phyloP scores from a whole-genome alignment of 2,113 vertebrate species.

The Notechis scutatus region DNA sequence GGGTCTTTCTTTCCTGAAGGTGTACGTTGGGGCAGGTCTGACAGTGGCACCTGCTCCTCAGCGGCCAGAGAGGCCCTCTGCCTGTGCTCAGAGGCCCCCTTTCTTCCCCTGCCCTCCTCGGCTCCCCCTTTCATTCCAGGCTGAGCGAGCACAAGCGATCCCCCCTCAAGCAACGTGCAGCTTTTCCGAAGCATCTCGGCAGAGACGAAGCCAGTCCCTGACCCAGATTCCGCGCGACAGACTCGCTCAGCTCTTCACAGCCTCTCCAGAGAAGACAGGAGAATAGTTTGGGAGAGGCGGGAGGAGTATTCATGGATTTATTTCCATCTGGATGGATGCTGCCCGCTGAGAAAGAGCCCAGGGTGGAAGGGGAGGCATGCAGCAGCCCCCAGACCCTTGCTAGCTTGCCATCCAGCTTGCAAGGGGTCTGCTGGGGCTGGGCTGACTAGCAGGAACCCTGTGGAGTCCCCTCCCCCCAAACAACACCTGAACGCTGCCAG shows the following conservation, averaged over 20 bases:
- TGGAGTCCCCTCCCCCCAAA: neutral
- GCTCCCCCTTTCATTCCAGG: neutral
- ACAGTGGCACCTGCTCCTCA: too few species aligned
- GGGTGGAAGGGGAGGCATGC: neutral
- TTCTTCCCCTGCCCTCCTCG: too few species aligned
- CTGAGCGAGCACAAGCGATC: neutral
- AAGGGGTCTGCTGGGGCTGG: neutral
- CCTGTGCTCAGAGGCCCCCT: neutral
- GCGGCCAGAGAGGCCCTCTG: neutral
- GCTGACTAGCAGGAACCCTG: neutral
- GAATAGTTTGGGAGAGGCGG: neutral
- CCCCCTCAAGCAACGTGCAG: neutral
- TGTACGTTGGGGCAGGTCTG: too few species aligned
- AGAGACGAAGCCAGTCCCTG: neutral
- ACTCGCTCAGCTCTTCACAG: neutral
- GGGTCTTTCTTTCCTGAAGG: too few species aligned
- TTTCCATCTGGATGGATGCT: neutral
- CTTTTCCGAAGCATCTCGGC: neutral
- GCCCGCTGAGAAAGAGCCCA: neutral
- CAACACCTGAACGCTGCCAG: neutral
- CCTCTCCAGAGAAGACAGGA: conserved; percentile 9
- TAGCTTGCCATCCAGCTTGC: neutral
- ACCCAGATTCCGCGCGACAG: conserved; percentile 4
- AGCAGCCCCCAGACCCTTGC: neutral
- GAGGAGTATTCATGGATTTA: neutral